Evolutionary conservation across 2,888 invertebrate genomes (phyloP).

Genomic region (Xanthia togata): DNA sequence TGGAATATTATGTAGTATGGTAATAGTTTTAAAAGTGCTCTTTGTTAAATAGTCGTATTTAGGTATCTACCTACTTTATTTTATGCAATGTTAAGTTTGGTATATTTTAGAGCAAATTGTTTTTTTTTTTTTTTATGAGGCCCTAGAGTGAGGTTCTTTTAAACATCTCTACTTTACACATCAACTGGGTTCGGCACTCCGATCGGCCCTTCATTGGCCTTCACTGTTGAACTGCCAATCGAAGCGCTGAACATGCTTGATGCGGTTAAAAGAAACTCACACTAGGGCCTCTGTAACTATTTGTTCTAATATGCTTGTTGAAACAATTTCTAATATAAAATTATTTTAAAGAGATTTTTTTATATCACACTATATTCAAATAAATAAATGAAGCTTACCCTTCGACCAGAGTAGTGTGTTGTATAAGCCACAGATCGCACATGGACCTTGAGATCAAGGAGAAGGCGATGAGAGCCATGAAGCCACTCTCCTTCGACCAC

Average conservation of each 20-base stretch:
- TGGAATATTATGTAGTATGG: background rate
- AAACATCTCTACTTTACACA: too few relatives aligned
- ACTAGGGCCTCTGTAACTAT: too few relatives aligned
- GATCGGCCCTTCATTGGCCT: too few relatives aligned
- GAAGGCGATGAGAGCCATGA: slow-evolving; percentile 93
- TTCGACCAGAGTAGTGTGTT: slow-evolving; percentile 97
- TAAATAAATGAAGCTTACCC: slow-evolving; percentile 90
- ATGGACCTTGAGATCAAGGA: slow-evolving; percentile 96
- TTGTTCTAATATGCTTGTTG: background rate
- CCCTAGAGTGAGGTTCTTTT: too few relatives aligned
- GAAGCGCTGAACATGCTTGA: too few relatives aligned
- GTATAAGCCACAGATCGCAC: slow-evolving; percentile 99
- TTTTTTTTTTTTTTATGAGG: background rate
- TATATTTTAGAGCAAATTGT: background rate
- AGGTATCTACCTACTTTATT: background rate
- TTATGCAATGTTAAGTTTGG: background rate
- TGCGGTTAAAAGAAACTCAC: too few relatives aligned
- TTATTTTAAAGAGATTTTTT: background rate
- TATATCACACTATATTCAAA: background rate
- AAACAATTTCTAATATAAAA: background rate
- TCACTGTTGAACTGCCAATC: too few relatives aligned
- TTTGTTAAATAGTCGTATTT: background rate
- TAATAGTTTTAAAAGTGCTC: background rate
- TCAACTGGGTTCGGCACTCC: too few relatives aligned
- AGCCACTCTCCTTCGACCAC: slow-evolving; percentile 94